A percentile compares a stretch with the other conserved stretches of the same genome.
Evolutionary conservation across 2,797 vertebrate species (phyloP).

Genomic region (Rousettus madagascariensis): DNA sequence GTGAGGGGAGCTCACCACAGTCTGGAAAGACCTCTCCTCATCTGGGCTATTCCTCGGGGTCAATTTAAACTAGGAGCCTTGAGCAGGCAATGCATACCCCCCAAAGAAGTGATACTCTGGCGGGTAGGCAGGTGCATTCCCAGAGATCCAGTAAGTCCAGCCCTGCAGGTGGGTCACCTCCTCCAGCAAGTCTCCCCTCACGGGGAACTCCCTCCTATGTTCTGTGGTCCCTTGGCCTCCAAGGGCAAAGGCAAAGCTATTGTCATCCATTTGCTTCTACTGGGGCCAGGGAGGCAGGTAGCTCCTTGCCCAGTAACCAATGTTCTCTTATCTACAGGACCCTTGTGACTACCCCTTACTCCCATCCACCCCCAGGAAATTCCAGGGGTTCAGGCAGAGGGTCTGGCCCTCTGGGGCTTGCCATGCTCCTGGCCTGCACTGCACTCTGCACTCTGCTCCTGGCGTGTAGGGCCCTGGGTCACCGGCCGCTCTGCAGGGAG

Average conservation of each 20-base stretch:
- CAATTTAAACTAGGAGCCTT: background rate
- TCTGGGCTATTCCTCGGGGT: background rate
- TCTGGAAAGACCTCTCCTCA: background rate
- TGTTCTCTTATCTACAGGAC: background rate
- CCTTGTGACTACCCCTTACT: background rate
- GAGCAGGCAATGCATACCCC: background rate
- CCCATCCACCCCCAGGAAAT: background rate
- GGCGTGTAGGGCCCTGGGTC: too few species aligned
- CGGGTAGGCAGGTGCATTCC: background rate
- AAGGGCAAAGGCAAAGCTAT: background rate
- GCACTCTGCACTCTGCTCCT: fast-evolving
- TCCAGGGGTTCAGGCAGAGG: background rate
- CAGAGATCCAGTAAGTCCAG: background rate
- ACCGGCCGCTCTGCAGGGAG: background rate
- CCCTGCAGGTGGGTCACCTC: background rate
- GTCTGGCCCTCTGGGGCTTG: background rate
- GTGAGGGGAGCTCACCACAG: background rate
- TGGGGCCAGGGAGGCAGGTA: background rate
- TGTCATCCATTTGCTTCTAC: background rate
- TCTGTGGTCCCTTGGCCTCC: background rate
- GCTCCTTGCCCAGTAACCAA: too few species aligned
- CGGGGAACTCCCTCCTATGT: background rate
- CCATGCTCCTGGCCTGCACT: background rate
- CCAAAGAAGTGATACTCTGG: background rate
- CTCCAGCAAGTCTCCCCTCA: background rate